Evolutionary conservation across 2,888 invertebrate genomes (phyloP).

Genomic region (Hyalella azteca): DNA sequence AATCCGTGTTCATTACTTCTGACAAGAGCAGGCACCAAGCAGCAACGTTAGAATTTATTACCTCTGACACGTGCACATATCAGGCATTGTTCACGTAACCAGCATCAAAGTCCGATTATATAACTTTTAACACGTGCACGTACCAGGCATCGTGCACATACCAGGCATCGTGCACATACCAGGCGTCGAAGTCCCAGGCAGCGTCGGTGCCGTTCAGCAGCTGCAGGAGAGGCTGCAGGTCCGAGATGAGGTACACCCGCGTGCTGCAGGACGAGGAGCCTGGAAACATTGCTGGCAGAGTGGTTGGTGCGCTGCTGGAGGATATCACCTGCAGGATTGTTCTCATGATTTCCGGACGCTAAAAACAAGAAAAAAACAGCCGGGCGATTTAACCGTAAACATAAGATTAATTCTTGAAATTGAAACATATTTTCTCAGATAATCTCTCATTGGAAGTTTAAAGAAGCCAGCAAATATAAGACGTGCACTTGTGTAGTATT

Average conservation of each 20-base stretch:
- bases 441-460: background rate
- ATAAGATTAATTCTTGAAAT: background rate
- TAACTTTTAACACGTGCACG: background rate
- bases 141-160: background rate
- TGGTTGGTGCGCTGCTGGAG: background rate
- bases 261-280: background rate
- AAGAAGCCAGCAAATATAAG: background rate
- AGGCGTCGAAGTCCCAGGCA: background rate
- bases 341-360: too few relatives aligned
- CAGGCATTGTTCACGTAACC: too few relatives aligned
- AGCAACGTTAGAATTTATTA: background rate
- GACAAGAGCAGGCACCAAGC: background rate
- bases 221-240: background rate
- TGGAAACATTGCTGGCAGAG: background rate
- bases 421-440: background rate
- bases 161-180: background rate
- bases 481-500: background rate
- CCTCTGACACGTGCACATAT: too few relatives aligned
- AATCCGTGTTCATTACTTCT: background rate
- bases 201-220: background rate
- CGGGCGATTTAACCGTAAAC: background rate
- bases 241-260: background rate
- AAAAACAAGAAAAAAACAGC: background rate
- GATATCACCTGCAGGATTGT: background rate
- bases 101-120: background rate